Percentiles rank a stretch among this genome's conserved stretches.
Evolutionary conservation across 2,888 invertebrate species (phyloP).

Genomic region (Caenorhabditis sp.): DNA sequence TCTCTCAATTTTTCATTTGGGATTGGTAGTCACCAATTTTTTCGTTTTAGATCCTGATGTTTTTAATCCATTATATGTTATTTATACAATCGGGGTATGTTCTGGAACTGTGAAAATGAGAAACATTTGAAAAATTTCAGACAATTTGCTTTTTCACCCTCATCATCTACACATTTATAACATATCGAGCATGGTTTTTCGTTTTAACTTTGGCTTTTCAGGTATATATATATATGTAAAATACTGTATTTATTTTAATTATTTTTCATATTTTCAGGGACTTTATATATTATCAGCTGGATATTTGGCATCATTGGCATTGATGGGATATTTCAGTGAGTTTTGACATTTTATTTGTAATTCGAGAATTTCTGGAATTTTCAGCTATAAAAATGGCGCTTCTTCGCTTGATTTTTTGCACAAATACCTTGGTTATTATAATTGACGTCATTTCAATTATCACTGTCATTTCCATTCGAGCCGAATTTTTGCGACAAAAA

Average conservation of each 20-base stretch:
- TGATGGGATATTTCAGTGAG: constrained; percentile 41
- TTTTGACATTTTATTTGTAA: not conserved
- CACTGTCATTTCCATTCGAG: constrained; percentile 14
- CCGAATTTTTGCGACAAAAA: constrained; percentile 14
- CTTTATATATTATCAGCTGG: constrained; percentile 23
- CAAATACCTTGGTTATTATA: constrained; percentile 27
- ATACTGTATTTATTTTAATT: too few relatives aligned
- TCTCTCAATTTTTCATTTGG: constrained; percentile 22
- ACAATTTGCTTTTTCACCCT: constrained; percentile 27
- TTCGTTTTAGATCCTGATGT: constrained; percentile 26
- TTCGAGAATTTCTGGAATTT: not conserved
- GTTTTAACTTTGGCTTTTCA: constrained; percentile 23
- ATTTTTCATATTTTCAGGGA: too few relatives aligned
- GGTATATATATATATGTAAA: constrained; percentile 14
- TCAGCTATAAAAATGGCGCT: constrained; percentile 23
- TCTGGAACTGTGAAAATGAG: not conserved
- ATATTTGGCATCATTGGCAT: constrained; percentile 28
- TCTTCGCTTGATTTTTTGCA: constrained; percentile 17
- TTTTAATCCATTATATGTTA: constrained; percentile 22
- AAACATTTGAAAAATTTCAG: not conserved
- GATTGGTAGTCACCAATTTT: constrained; percentile 25
- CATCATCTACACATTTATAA: constrained; percentile 26
- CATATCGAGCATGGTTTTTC: constrained; percentile 40
- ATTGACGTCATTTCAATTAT: constrained; percentile 28
- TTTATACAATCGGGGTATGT: constrained; percentile 25